Evolutionary conservation across 2,888 invertebrate species (phyloP).

Genomic region (Macropis europaea): DNA sequence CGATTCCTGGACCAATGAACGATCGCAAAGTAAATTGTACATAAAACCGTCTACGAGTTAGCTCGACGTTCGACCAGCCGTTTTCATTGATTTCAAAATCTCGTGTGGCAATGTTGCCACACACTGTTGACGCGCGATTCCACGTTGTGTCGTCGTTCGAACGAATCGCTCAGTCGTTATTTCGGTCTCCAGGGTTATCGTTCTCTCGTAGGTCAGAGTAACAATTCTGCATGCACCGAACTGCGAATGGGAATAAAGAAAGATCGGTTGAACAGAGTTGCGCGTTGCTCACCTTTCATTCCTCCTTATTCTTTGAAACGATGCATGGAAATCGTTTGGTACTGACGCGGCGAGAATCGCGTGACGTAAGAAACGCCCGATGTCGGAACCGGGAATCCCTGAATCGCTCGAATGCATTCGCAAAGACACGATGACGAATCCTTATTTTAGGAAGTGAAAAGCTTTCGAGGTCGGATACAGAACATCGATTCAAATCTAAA

Average conservation of each 20-base stretch:
- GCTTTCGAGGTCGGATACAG: not conserved
- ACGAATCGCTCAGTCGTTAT: not conserved
- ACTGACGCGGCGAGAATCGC: not conserved
- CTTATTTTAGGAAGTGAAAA: not conserved
- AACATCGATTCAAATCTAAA: not conserved
- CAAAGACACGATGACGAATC: not conserved
- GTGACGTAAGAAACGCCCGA: not conserved
- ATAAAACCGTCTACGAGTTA: too few relatives aligned
- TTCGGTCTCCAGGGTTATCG: slow-evolving; percentile 27
- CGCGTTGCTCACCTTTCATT: too few relatives aligned
- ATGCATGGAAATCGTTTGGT: not conserved
- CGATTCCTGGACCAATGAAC: too few relatives aligned
- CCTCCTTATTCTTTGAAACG: not conserved
- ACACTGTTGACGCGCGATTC: too few relatives aligned
- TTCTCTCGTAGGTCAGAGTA: not conserved
- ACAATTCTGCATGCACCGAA: not conserved
- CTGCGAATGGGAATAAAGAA: too few relatives aligned
- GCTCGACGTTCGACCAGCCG: too few relatives aligned
- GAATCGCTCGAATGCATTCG: not conserved
- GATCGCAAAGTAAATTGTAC: too few relatives aligned
- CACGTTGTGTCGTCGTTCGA: too few relatives aligned
- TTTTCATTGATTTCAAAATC: too few relatives aligned
- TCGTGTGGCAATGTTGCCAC: too few relatives aligned
- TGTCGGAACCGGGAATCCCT: slow-evolving; percentile 11
- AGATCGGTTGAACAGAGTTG: too few relatives aligned